These are phyloP conservation scores for Epinotia ramella DNA, from an alignment of 2,888 invertebrate species.

Conservation along the genomic window DNA sequence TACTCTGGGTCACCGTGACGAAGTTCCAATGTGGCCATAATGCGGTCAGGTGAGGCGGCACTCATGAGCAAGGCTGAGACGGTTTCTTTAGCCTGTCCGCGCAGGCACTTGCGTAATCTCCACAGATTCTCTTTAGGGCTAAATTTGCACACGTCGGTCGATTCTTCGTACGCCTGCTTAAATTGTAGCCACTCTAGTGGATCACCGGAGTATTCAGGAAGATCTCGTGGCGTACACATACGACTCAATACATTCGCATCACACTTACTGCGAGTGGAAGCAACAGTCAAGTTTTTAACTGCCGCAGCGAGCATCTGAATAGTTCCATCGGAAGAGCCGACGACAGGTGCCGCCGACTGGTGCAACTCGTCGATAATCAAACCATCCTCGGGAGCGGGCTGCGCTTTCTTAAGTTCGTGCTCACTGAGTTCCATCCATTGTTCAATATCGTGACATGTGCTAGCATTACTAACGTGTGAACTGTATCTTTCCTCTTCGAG, in stretches of 20 bases:
- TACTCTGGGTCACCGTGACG: conserved; percentile 12
- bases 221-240: conserved; percentile 21
- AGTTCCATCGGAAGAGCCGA: not conserved
- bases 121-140: conserved; percentile 20
- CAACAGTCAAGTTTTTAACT: not conserved
- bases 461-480: not conserved
- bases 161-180: conserved; percentile 28
- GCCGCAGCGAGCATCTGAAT: not conserved
- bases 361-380: not conserved
- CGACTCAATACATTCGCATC: conserved; percentile 11
- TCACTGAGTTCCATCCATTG: not conserved
- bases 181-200: conserved; percentile 34
- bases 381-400: not conserved
- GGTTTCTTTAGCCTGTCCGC: conserved; percentile 10
- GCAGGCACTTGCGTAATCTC: conserved; percentile 15
- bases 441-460: not conserved
- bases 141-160: conserved; percentile 18
- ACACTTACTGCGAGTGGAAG: not conserved
- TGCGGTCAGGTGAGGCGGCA: not conserved
- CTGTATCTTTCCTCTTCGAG: conserved; percentile 1
- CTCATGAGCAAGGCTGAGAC: conserved; percentile 27
- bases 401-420: not conserved
- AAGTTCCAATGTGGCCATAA: conserved; percentile 24
- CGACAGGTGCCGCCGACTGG: not conserved
- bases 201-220: conserved; percentile 29